Conservation (phyloP, 1,140 invertebrate species). For the Drosophila carrolli region DNA sequence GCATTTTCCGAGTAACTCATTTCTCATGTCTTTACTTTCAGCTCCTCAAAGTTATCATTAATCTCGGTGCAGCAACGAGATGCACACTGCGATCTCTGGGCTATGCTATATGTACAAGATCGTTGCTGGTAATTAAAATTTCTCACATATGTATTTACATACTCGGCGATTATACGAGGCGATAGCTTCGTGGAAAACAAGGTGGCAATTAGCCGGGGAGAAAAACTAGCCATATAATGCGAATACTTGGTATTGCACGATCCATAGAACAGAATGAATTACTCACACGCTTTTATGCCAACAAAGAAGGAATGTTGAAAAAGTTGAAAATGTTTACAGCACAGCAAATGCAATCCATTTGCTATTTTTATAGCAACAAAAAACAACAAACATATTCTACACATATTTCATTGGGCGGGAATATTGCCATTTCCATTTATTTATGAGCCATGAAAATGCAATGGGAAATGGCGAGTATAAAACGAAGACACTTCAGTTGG, state of each 20-base stretch:
- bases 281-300: conserved; percentile 13
- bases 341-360: conserved; percentile 23
- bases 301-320: conserved; percentile 13
- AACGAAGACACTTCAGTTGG: conserved; percentile 9
- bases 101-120: conserved; percentile 38
- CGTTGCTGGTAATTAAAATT: conserved; percentile 74
- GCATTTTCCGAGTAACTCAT: conserved; percentile 78
- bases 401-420: conserved; percentile 6
- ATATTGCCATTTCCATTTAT: conserved; percentile 54
- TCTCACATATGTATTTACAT: conserved; percentile 72
- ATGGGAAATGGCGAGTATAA: conserved; percentile 25
- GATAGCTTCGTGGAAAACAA: conserved; percentile 71
- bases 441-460: conserved; percentile 78
- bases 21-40: conserved; percentile 71
- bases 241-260: conserved; percentile 45
- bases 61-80: conserved; percentile 41
- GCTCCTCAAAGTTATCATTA: conserved; percentile 55
- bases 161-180: conserved; percentile 44
- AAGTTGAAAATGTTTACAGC: conserved; percentile 8
- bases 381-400: conserved; percentile 15
- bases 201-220: conserved; percentile 64
- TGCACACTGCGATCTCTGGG: conserved; percentile 30
- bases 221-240: conserved; percentile 39
- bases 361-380: conserved; percentile 32
- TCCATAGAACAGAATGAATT: conserved; percentile 13